These are phyloP conservation scores for Brachionus manjavacas DNA, from an alignment of 1,140 invertebrate species.

Conservation along the genomic window DNA sequence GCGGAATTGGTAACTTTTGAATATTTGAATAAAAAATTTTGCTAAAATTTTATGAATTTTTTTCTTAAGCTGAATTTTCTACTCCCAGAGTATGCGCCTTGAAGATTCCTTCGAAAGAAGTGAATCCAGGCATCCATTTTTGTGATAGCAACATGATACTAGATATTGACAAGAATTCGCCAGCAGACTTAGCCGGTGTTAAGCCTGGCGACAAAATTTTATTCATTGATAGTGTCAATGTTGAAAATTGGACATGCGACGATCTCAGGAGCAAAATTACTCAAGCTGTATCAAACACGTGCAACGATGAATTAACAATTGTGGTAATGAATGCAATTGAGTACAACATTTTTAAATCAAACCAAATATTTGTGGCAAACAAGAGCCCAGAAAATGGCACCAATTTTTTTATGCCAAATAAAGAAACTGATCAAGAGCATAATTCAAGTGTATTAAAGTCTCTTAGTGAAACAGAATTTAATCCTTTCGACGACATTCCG, in stretches of 20 bases:
- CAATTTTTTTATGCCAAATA: too few relatives aligned
- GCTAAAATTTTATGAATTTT: not conserved
- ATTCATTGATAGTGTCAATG: not conserved
- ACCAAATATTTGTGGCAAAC: not conserved
- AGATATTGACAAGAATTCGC: not conserved
- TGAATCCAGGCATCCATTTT: not conserved
- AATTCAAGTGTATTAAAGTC: not conserved
- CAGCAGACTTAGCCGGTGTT: not conserved
- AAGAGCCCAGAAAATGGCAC: too few relatives aligned
- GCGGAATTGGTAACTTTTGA: not conserved
- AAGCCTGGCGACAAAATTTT: conserved; percentile 32
- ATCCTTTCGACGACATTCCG: conserved; percentile 5
- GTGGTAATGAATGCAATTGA: conserved; percentile 33
- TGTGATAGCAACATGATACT: conserved; percentile 12
- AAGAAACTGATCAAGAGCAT: too few relatives aligned
- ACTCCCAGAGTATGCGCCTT: not conserved
- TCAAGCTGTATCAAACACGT: not conserved
- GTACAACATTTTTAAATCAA: conserved; percentile 12
- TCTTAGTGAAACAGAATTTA: not conserved
- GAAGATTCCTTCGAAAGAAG: not conserved
- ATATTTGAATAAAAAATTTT: too few relatives aligned
- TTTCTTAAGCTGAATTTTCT: not conserved
- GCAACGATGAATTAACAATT: not conserved
- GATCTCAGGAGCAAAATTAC: not conserved
- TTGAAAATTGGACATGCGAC: not conserved